Conservation (phyloP, 2,888 invertebrate genomes). For the Athalia rosae region DNA sequence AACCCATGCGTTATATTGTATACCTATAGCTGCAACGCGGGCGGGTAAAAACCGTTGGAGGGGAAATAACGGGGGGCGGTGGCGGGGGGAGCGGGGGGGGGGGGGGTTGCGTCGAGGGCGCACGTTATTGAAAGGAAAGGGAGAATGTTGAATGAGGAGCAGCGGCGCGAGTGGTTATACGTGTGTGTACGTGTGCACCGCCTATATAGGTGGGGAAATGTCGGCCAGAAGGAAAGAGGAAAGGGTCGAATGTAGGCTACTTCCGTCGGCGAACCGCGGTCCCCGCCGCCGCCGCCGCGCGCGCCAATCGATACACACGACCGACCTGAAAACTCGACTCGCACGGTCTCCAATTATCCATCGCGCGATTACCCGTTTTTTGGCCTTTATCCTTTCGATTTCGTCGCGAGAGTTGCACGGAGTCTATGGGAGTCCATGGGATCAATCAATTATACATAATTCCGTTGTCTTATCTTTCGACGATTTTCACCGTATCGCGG, state of each 20-base stretch:
- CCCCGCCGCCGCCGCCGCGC: conserved; percentile 67
- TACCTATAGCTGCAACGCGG: conserved; percentile 29
- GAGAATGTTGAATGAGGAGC: conserved; percentile 67
- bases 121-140: conserved; percentile 49
- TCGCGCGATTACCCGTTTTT: background rate
- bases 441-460: too few species aligned
- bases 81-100: conserved; percentile 1
- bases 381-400: background rate
- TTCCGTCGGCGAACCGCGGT: conserved; percentile 69
- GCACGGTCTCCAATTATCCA: conserved; percentile 4
- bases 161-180: conserved; percentile 52
- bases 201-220: conserved; percentile 47
- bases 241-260: conserved; percentile 68
- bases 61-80: conserved; percentile 47
- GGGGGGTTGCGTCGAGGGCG: background rate
- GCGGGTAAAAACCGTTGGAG: conserved; percentile 15
- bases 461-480: too few species aligned
- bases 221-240: conserved; percentile 50
- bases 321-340: conserved; percentile 20
- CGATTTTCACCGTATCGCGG: too few species aligned
- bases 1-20: background rate
- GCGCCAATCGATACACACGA: conserved; percentile 67
- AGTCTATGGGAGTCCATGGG: too few species aligned
- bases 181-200: background rate
- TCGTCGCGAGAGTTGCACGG: too few species aligned